Evolutionary conservation across 2,113 vertebrate species (phyloP).

Genomic region (Pungitius pungitius): DNA sequence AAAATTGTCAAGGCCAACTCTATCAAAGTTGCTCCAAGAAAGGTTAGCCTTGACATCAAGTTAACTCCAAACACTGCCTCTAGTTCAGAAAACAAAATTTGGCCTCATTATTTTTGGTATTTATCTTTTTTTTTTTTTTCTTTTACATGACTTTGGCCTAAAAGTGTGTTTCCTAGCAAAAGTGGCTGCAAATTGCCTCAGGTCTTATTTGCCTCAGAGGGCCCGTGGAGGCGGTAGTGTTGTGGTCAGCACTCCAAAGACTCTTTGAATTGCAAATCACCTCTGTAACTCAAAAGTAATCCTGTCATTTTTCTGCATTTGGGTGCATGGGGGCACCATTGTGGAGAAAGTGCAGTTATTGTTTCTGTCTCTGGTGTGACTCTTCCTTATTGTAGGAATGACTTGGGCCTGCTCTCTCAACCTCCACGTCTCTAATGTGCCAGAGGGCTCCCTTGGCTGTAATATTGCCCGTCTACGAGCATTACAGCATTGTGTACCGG

Average conservation of each 20-base stretch:
- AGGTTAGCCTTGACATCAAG: slow-evolving; percentile 70
- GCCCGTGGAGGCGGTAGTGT: slow-evolving; percentile 74
- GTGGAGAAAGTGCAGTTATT: slow-evolving; percentile 80
- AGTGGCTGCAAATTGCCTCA: slow-evolving; percentile 76
- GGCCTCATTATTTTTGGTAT: slow-evolving; percentile 77
- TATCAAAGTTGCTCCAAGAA: slow-evolving; percentile 60
- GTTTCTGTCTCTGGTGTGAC: slow-evolving; percentile 80
- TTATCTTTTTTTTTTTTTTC: slow-evolving; percentile 79
- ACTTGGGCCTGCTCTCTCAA: slow-evolving; percentile 67
- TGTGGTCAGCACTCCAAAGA: slow-evolving; percentile 90
- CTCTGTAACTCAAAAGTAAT: slow-evolving; percentile 94
- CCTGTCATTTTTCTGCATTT: slow-evolving; percentile 86
- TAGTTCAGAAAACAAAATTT: slow-evolving; percentile 72
- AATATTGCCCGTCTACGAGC: slow-evolving; percentile 65
- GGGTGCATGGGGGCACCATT: slow-evolving; percentile 74
- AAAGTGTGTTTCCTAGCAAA: slow-evolving; percentile 74
- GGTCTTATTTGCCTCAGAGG: slow-evolving; percentile 82
- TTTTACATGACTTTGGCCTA: slow-evolving; percentile 79
- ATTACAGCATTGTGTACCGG: slow-evolving; percentile 56
- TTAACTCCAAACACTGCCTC: slow-evolving; percentile 57
- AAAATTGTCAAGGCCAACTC: slow-evolving; percentile 66
- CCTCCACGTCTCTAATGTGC: slow-evolving; percentile 67
- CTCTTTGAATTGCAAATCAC: slow-evolving; percentile 97
- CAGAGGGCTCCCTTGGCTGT: slow-evolving; percentile 67
- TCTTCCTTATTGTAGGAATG: slow-evolving; percentile 79